Evolutionary conservation across 2,797 vertebrate species (phyloP), one percentile per base, ranked within the genome.

Genomic region (Scolopax rusticola): DNA sequence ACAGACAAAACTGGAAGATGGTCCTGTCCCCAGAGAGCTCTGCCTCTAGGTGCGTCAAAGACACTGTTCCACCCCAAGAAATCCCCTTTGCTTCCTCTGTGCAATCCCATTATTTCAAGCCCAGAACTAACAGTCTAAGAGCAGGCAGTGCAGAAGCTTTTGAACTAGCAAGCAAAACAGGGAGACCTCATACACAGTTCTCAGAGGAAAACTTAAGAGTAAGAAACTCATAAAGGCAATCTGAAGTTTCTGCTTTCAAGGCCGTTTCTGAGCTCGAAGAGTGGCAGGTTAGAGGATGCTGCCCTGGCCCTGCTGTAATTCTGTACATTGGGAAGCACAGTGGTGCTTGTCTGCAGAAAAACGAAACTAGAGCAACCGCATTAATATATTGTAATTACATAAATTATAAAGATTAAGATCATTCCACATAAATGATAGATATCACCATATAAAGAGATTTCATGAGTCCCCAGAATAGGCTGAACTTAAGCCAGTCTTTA

Each of bases 401-500:
- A 82, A 82, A 87, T 80, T 27, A 87, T 24, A 45, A 92, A 83
- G 40, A 91, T 91, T 92, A 80, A 70, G 57, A 91, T 91, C 6
- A 40, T 36, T 68, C 25, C 27, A 77, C 17, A 45, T 77, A 74
- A 89, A 84, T 82, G 70, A 68, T 40, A 89, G 54, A 67, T 84
- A 77, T 76, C 54, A 53, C 17, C 60, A 77, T 83, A 90, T 83
- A 79, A 95, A 81, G 74, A 87, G 70, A 68, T 28, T 93, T 91
- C 36, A 65, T 47, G 45, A 82, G 53, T 82, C 41, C 67, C 50
- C 74, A 70, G 63, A 82, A 76, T 25, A 21, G 60, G 53, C 56
- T 92, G 91, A 89, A 77, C 19, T 56, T 82, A 79, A 93, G 47
- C 27, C 50, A 93, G 23, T 73, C 85, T 89, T 94, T 67, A 74